phyloP scores from a whole-genome alignment of 2,888 invertebrate genomes.

The Tetropium fuscum region DNA sequence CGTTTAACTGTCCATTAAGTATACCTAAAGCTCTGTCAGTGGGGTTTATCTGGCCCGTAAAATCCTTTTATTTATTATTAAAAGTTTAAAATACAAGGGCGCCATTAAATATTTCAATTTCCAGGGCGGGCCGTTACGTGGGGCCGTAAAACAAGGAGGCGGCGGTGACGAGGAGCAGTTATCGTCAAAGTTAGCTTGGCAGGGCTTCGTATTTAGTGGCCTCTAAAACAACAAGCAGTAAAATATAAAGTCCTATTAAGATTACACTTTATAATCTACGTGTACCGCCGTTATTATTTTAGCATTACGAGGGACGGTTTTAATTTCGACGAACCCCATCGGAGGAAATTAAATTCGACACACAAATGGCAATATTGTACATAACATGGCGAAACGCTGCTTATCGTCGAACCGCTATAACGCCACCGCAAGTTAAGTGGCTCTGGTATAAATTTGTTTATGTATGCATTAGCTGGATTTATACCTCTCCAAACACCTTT shows the following conservation, averaged over 20 bases:
- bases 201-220: slow-evolving; percentile 47
- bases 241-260: slow-evolving; percentile 51
- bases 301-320: slow-evolving; percentile 46
- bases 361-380: no score
- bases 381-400: no score
- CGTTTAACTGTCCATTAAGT: slow-evolving; percentile 10
- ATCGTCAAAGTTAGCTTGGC: slow-evolving; percentile 48
- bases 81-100: slow-evolving; percentile 39
- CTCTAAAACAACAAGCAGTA: slow-evolving; percentile 52
- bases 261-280: slow-evolving; percentile 54
- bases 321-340: no score
- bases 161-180: slow-evolving; percentile 51
- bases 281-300: slow-evolving; percentile 45
- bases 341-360: no score
- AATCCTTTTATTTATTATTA: slow-evolving; percentile 45
- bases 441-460: no score
- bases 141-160: slow-evolving; percentile 53
- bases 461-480: no score
- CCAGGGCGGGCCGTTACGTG: slow-evolving; percentile 54
- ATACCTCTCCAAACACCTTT: no score
- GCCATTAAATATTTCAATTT: slow-evolving; percentile 60
- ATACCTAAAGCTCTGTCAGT: slow-evolving; percentile 5
- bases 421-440: no score
- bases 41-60: background rate
- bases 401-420: no score